Evolutionary conservation across 2,888 invertebrate genomes (phyloP), one percentile per base, ranked within the genome.

Genomic region (Sipha maydis): DNA sequence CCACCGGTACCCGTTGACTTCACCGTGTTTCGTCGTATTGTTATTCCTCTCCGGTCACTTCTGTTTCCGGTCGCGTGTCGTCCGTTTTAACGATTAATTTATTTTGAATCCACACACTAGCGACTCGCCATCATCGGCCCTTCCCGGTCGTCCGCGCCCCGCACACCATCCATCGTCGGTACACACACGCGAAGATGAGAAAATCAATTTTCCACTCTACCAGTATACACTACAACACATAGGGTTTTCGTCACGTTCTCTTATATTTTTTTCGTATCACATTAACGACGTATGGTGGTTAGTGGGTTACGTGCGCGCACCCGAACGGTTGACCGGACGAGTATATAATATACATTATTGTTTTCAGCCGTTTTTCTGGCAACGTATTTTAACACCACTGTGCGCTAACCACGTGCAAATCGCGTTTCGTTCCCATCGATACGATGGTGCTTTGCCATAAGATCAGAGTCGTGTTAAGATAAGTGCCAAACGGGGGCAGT

Each of bases 151-250:
- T n/a, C 48, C 78, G 54, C 48, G 48, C 48, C 85, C 67, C 85
- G 34, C 85, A 71, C 85, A 48, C 78, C 38, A 69, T 77, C 25
- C n/a, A 5, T 78, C 54, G 28, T 54, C 85, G n/a, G 31, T 78
- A 69, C 78, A 48, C 48, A 48, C 48, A 38, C 54, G 78, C 71
- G 69, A 85, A 85, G 85, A 85, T 69, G 85, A 85, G 85, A 85
- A 85, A 85, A 85, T 85, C 85, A 85, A 85, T 85, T 85, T 85
- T 78, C 85, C 78, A 69, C 69, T 67, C 76, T 76, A 25, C 61
- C 76, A 9, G 69, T 19, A 19, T 25, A 34, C 25, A n/a, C n/a
- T 11, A 0, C 3, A 11, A 56, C 61, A 25, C 21, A 25, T 28
- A 17, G n/a, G 28, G 61, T 54, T 75, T 28, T 25, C 56, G 38